Base-by-base conservation (phyloP, 2,113 vertebrate genomes). In the Diphyllodes magnificus region DNA sequence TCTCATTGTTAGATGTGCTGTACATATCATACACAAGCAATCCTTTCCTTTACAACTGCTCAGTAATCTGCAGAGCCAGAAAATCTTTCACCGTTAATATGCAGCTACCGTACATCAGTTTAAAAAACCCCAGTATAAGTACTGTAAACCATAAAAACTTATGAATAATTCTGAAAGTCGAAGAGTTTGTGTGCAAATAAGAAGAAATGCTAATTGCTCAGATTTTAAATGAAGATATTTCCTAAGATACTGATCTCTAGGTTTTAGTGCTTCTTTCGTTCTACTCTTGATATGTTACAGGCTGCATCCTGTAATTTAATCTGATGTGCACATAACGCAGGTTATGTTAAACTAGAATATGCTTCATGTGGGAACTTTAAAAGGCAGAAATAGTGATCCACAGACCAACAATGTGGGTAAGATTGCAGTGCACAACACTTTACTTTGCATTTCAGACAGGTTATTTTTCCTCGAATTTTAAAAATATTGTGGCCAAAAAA, bases 211-310 rank as follows among this genome's bases (percentile, higher is more conserved):
- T 96, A 95, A 95, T 92, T 86, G 4, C 11, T 81, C 21, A 15
- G 44, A 64, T 91, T 91, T 95, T 49, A 78, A 95, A 88, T 64
- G 10, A 80, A 91, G 21, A 4, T 80, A 54, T 91, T 96, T 96
- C 61, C 60, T 79, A 90, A 57, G 85, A 80, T 71, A 94, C 61
- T 77, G 65, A 87, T 87, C 65, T 92, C 59, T 78, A 95, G 30
- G 82, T 86, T 96, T 95, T 63, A 72, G 37, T 47, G 7, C 9
- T 96, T 97, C 75, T 75, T 97, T 93, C 91, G 84, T 79, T 93
- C 75, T 90, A 65, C 24, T 93, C 47, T 91, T 93, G 42, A 30
- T 57, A 82, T 69, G 47, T 82, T 88, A 91, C 16, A 86, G 94
- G 60, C 37, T 88, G 45, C n/a, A 44, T 71, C 27, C 72, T 86